Evolutionary conservation across 2,113 vertebrate species (phyloP).

Genomic region (Calyptommatus sinebrachiatus): DNA sequence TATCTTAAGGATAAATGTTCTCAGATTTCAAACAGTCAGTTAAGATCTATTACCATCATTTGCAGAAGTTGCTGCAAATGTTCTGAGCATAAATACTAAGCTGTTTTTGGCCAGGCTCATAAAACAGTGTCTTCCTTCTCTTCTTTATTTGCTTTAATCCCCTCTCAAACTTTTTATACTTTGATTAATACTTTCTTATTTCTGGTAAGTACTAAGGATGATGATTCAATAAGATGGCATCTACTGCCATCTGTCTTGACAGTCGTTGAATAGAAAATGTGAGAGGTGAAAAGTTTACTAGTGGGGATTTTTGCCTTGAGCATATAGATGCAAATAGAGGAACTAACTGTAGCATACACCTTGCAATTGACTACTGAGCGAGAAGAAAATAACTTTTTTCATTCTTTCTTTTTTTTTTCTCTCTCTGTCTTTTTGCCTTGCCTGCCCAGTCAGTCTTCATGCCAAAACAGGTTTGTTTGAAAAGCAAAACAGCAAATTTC

Average conservation of each 20-base stretch:
- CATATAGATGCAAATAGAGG: conserved; percentile 40
- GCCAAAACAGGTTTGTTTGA: conserved; percentile 42
- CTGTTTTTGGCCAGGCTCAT: conserved; percentile 24
- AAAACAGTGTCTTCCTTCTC: conserved; percentile 26
- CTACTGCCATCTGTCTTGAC: conserved; percentile 63
- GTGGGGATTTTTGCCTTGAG: conserved; percentile 54
- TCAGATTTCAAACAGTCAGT: conserved; percentile 9
- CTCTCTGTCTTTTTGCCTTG: conserved; percentile 12
- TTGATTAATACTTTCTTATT: conserved; percentile 69
- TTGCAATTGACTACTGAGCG: conserved; percentile 29
- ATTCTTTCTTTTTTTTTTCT: too few species aligned
- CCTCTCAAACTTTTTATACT: conserved; percentile 48
- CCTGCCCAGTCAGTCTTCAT: conserved; percentile 24
- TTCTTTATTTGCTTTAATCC: not conserved
- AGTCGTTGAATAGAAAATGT: conserved; percentile 62
- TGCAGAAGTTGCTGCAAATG: not conserved
- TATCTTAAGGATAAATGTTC: too few species aligned
- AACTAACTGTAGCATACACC: conserved; percentile 25
- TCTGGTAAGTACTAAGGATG: conserved; percentile 58
- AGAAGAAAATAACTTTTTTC: conserved; percentile 29
- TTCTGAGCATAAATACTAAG: conserved; percentile 8
- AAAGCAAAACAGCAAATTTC: conserved; percentile 39
- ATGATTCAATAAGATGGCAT: conserved; percentile 67
- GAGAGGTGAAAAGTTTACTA: conserved; percentile 62
- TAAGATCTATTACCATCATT: not conserved